Base-by-base conservation (phyloP, 1,140 invertebrate species). In the Stratiolaelaps scimitus region DNA sequence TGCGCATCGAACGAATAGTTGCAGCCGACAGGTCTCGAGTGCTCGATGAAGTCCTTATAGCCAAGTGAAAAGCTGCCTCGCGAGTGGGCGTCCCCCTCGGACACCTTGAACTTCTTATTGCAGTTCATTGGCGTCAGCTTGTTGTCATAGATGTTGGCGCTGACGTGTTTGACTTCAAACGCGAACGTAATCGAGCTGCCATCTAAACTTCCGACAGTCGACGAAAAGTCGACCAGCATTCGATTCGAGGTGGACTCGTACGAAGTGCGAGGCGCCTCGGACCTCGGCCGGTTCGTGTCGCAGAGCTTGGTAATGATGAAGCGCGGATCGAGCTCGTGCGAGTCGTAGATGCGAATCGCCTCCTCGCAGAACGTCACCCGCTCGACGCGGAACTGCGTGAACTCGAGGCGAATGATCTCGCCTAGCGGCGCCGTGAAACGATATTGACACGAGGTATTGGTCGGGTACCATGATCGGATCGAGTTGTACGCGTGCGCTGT, bases 261-360 rank as follows among this genome's bases (percentile, higher is more conserved):
- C 17, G 66, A 56, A n/a, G 67, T 53, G 43, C 67, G 65, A 7
- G 67, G 60, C n/a, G 43, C 53, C 23, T 67, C 68, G 23, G 67
- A 53, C 66, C 66, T 17, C 13, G 67, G 67, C 48, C 67, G 67
- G 44, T 71, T 72, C 64, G 67, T 71, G 53, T 72, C 71, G 43
- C 71, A 72, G 7, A 71, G 65, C 44, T 68, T 71, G 5, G 68
- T 69, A n/a, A 72, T 70, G 19, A 72, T 70, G 48, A 68, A 69
- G 1, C 65, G 68, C 1, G 68, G 68, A 30, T 70, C 71, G 0
- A 70, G 65, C 44, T 71, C 69, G 17, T 60, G 53, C 10, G 13
- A 23, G 15, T 60, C 34, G 23, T 19, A 26, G 7, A 72, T n/a
- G 10, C 69, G 67, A n/a, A 71, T 43, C 13, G 67, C 67, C 65